Percentiles rank a stretch among this genome's conserved stretches.
These are phyloP conservation scores for Hyaena hyaena DNA, from an alignment of 2,113 vertebrate genomes.

Conservation along the genomic window DNA sequence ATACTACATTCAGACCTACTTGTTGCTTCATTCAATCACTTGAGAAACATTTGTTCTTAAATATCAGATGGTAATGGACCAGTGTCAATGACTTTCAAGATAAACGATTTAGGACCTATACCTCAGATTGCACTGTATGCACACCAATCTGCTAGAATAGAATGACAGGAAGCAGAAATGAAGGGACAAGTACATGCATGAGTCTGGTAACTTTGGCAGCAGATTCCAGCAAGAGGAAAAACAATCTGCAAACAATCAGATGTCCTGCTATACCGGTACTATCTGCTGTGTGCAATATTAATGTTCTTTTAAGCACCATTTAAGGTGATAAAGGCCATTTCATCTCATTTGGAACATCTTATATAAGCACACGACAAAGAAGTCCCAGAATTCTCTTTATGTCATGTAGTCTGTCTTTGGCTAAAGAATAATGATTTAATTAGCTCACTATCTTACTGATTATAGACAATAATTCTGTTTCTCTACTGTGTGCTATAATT, in stretches of 20 bases:
- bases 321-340: slow-evolving; percentile 2
- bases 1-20: not conserved
- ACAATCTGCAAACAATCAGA: not conserved
- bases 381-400: slow-evolving; percentile 2
- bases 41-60: not conserved
- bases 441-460: not conserved
- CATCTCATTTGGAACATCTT: not conserved
- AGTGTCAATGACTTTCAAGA: not conserved
- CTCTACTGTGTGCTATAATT: not conserved
- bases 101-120: not conserved
- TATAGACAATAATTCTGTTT: slow-evolving; percentile 1
- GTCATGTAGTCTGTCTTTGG: not conserved
- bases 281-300: not conserved
- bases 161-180: not conserved
- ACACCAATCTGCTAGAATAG: not conserved
- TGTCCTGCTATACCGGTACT: not conserved
- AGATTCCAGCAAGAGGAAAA: not conserved
- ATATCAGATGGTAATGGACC: not conserved
- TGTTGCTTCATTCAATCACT: not conserved
- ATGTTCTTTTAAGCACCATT: not conserved
- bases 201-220: not conserved
- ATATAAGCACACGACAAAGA: not conserved
- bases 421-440: slow-evolving; percentile 50
- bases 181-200: not conserved
- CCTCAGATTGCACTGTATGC: not conserved